These are phyloP conservation scores for Trogon melanurus DNA, from an alignment of 2,113 vertebrate genomes.

Conservation along the genomic window DNA sequence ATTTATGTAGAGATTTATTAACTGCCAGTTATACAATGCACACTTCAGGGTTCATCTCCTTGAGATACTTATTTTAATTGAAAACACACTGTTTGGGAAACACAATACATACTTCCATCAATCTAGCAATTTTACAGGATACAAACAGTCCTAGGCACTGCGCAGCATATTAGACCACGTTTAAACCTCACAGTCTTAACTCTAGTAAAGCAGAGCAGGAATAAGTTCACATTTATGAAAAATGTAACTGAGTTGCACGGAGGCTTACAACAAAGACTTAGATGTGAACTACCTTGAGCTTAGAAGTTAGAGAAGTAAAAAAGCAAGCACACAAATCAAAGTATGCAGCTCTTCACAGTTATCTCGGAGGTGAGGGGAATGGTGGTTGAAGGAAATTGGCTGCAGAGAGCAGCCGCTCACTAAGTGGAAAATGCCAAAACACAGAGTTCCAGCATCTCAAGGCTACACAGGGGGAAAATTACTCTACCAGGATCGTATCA, in stretches of 20 bases:
- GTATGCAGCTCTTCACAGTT: constrained; percentile 16
- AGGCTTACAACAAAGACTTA: not conserved
- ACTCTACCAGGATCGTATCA: constrained; percentile 87
- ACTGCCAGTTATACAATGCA: constrained; percentile 7
- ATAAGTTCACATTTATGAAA: not conserved
- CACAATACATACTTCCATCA: not conserved
- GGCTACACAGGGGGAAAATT: not conserved
- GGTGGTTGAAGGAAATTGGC: not conserved
- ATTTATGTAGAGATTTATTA: constrained; percentile 19
- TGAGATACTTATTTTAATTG: constrained; percentile 40
- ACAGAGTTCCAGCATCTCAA: not conserved
- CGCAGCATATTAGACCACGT: not conserved
- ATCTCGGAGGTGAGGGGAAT: not conserved
- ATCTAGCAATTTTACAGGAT: not conserved
- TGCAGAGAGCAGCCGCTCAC: not conserved
- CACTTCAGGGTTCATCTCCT: constrained; percentile 39
- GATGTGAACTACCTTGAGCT: not conserved
- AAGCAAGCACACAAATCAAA: not conserved
- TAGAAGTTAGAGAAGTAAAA: constrained; percentile 35
- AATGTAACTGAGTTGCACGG: not conserved
- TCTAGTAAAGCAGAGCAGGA: not conserved
- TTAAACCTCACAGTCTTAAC: constrained; percentile 6
- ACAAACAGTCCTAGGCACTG: not conserved
- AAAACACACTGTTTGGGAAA: constrained; percentile 46
- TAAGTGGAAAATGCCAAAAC: not conserved